These are phyloP conservation scores for Drosophila nigricruria DNA, from an alignment of 2,888 invertebrate genomes.

Conservation along the genomic window DNA sequence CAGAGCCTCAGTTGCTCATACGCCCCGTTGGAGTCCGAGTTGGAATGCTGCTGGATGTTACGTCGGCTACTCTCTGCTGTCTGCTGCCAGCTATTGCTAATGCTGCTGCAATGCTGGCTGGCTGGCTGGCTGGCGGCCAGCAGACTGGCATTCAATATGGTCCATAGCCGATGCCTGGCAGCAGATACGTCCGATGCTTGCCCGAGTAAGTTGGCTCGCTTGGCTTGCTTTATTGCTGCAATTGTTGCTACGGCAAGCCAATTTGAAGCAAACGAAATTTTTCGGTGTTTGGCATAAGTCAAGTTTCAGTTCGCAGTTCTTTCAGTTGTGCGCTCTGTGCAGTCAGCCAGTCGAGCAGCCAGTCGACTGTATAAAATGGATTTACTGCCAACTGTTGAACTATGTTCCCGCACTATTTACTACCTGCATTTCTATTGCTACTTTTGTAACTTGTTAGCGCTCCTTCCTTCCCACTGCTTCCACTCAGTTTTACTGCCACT, in stretches of 20 bases:
- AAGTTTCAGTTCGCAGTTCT: constrained; percentile 56
- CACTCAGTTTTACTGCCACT: constrained; percentile 60
- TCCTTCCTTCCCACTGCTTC: constrained; percentile 27
- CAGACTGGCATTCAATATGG: constrained; percentile 68
- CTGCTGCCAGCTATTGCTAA: not conserved
- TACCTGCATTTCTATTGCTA: constrained; percentile 82
- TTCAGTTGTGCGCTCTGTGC: constrained; percentile 38
- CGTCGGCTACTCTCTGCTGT: not conserved
- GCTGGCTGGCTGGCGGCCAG: constrained; percentile 27
- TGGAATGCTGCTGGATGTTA: constrained; percentile 33
- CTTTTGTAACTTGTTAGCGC: constrained; percentile 80
- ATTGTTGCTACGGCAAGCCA: constrained; percentile 58
- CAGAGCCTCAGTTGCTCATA: constrained; percentile 60
- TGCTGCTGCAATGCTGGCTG: constrained; percentile 31
- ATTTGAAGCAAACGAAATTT: constrained; percentile 75
- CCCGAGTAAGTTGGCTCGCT: constrained; percentile 51
- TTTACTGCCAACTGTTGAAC: constrained; percentile 81
- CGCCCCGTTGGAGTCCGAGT: constrained; percentile 71
- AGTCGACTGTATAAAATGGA: constrained; percentile 82
- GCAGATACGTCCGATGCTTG: constrained; percentile 44
- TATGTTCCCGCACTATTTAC: constrained; percentile 71
- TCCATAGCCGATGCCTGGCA: constrained; percentile 59
- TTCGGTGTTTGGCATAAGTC: constrained; percentile 77
- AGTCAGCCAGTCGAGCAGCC: constrained; percentile 66
- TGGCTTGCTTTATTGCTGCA: constrained; percentile 68